Percentiles rank a stretch among this genome's conserved stretches.
Evolutionary conservation across 2,113 vertebrate genomes (phyloP).

Genomic region (Elephantulus edwardii): DNA sequence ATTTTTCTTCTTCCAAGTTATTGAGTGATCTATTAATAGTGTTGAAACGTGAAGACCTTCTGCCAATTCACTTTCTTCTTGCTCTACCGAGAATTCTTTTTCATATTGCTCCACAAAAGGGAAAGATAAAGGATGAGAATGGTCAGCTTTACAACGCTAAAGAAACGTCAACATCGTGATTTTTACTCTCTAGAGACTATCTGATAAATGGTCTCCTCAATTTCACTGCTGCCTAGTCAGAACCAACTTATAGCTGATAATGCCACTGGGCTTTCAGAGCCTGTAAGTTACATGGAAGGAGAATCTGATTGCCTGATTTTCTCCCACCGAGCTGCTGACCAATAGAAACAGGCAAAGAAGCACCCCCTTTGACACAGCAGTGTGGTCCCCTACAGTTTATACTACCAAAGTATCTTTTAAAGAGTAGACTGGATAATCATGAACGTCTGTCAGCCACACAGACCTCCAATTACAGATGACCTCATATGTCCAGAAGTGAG

Average conservation of each 20-base stretch:
- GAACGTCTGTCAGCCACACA: background rate
- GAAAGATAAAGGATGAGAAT: background rate
- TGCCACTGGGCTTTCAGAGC: no score
- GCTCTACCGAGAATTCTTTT: background rate
- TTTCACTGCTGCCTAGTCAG: no score
- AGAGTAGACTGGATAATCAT: background rate
- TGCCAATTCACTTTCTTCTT: background rate
- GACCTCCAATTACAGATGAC: background rate
- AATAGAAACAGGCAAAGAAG: no score
- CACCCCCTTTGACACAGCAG: no score
- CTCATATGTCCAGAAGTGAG: background rate
- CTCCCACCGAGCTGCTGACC: no score
- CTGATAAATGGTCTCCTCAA: no score
- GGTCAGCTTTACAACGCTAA: background rate
- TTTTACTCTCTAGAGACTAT: background rate
- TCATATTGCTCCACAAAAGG: background rate
- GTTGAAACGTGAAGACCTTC: background rate
- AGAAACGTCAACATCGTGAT: background rate
- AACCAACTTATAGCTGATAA: no score
- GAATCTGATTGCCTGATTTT: no score
- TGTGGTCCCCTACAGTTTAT: no score
- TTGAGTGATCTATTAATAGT: no score
- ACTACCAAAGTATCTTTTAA: no score
- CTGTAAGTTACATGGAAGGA: no score
- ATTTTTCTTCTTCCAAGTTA: constrained; percentile 1